Evolutionary conservation across 1,140 invertebrate genomes (phyloP).

Genomic region (Phthorimaea operculella): DNA sequence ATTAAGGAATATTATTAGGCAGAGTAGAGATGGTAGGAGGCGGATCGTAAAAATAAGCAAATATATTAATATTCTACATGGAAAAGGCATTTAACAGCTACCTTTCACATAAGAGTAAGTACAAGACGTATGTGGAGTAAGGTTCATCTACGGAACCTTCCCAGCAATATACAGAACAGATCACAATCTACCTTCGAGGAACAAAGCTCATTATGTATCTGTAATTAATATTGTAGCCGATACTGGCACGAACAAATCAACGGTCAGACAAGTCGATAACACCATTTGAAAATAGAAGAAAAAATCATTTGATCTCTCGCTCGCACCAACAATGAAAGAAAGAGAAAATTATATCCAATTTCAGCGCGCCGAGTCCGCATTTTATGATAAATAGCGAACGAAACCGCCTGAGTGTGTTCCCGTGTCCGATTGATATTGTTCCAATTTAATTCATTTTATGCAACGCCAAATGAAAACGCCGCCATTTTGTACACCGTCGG

Average conservation of each 20-base stretch:
- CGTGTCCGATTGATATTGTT: slow-evolving; percentile 58
- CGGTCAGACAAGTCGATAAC: slow-evolving; percentile 44
- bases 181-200: slow-evolving; percentile 34
- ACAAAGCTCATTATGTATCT: slow-evolving; percentile 46
- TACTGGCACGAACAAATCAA: slow-evolving; percentile 50
- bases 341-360: slow-evolving; percentile 35
- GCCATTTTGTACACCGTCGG: background rate
- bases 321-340: slow-evolving; percentile 21
- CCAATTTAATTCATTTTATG: slow-evolving; percentile 56
- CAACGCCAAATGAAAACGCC: slow-evolving; percentile 42
- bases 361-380: slow-evolving; percentile 37
- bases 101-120: too few species aligned
- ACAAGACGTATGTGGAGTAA: too few species aligned
- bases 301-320: slow-evolving; percentile 25
- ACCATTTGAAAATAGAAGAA: slow-evolving; percentile 40
- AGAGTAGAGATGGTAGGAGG: too few species aligned
- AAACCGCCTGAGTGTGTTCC: slow-evolving; percentile 47
- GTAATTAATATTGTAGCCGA: slow-evolving; percentile 58
- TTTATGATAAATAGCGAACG: slow-evolving; percentile 56
- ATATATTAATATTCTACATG: too few species aligned
- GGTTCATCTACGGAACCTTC: background rate
- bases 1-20: too few species aligned
- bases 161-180: slow-evolving; percentile 16
- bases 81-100: too few species aligned
- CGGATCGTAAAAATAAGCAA: too few species aligned